Conservation (phyloP, 2,113 vertebrate species). For the Salvelinus fontinalis region DNA sequence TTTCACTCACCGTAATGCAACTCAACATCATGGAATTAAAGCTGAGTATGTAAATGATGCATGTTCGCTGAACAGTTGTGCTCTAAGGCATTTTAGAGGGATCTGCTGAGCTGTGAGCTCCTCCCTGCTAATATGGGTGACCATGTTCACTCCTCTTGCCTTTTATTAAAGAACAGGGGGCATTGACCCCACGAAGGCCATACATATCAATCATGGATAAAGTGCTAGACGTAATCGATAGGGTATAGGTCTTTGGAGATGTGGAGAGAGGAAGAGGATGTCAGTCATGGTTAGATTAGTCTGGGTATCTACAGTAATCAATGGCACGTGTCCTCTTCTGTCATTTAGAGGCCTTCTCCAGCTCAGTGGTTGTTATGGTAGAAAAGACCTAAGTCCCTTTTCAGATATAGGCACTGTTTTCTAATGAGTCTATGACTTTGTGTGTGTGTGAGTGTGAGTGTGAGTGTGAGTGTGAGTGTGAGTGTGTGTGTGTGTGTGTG, state of each 20-base stretch:
- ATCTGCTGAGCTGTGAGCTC: slow-evolving; percentile 1
- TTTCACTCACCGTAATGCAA: slow-evolving; percentile 6
- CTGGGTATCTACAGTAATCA: too few species aligned
- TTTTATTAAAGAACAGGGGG: background rate
- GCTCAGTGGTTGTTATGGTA: background rate
- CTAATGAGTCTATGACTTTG: too few species aligned
- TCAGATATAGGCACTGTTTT: too few species aligned
- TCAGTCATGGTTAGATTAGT: too few species aligned
- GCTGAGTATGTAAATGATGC: background rate
- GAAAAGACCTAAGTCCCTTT: too few species aligned
- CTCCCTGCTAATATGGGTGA: background rate
- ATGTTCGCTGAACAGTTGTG: background rate
- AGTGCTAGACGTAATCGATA: background rate
- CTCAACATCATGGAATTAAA: slow-evolving; percentile 28
- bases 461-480: too few species aligned
- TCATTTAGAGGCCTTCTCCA: background rate
- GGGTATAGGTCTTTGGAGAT: too few species aligned
- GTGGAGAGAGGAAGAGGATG: too few species aligned
- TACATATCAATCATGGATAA: background rate
- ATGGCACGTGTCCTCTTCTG: background rate
- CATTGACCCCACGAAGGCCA: background rate
- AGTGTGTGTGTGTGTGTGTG: too few species aligned
- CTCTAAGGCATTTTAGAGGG: background rate
- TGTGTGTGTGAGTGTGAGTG: too few species aligned
- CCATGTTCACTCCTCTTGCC: background rate